Evolutionary conservation across 2,888 invertebrate species (phyloP).

Genomic region (Erebia aethiops): DNA sequence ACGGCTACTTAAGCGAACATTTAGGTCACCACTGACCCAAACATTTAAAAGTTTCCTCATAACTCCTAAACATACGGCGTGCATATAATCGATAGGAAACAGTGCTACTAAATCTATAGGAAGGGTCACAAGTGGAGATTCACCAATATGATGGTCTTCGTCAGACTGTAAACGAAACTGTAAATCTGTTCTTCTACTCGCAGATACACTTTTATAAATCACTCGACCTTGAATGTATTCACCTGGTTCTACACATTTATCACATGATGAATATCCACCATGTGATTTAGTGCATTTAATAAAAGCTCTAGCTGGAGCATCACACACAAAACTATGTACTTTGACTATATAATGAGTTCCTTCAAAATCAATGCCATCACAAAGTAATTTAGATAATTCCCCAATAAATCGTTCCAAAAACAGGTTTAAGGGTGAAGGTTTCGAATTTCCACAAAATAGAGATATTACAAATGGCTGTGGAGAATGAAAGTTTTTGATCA

Average conservation of each 20-base stretch:
- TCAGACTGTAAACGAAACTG: slow-evolving; percentile 1
- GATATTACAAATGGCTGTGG: neutral
- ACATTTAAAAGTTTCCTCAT: slow-evolving; percentile 7
- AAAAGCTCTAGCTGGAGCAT: slow-evolving; percentile 2
- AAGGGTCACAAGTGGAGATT: slow-evolving; percentile 3
- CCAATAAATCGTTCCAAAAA: slow-evolving; percentile 7
- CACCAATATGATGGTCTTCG: slow-evolving; percentile 2
- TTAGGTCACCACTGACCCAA: slow-evolving; percentile 3
- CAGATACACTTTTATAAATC: slow-evolving; percentile 4
- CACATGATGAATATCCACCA: slow-evolving; percentile 5
- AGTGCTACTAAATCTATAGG: slow-evolving; percentile 4
- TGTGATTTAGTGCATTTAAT: slow-evolving; percentile 8
- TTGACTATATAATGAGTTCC: slow-evolving; percentile 8
- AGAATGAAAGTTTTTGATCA: slow-evolving; percentile 7
- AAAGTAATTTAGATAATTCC: slow-evolving; percentile 4
- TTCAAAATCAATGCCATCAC: slow-evolving; percentile 5
- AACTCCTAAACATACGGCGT: slow-evolving; percentile 1
- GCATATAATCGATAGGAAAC: slow-evolving; percentile 1
- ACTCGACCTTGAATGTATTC: too few species aligned
- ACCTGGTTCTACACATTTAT: slow-evolving; percentile 7
- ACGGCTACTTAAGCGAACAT: neutral
- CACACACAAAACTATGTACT: slow-evolving; percentile 6
- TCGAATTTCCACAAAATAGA: slow-evolving; percentile 4
- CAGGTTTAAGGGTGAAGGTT: slow-evolving; percentile 6
- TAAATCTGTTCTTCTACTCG: slow-evolving; percentile 1